Base-by-base conservation (phyloP, 2,797 vertebrate species). In the Sebastes miniatus region DNA sequence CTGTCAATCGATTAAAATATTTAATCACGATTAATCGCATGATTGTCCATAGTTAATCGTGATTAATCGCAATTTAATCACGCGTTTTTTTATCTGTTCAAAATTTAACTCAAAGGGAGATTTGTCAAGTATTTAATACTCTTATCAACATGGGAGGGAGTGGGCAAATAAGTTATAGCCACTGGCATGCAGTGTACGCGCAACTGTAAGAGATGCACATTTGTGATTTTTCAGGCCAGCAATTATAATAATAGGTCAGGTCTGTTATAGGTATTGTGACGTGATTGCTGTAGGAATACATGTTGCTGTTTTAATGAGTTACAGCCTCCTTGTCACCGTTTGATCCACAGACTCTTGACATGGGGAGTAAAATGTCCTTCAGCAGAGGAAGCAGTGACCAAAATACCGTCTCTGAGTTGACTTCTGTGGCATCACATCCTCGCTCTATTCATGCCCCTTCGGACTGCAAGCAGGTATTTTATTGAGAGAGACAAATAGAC, bases 281-380 rank as follows among this genome's bases (percentile, higher is more conserved):
- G 6, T 72, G 14, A 25, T 57, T 74, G 31, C 24, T 79, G 69
- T 47, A 57, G 22, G 24, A 43, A n/a, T 34, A 54, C 1, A 6
- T n/a, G 2, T 65, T 52, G 6, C 36, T 72, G 57, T 58, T 39
- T 64, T 63, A 24, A 27, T 79, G 14, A 75, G 39, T 81, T 79
- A 64, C 69, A 83, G 2, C 67, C 36, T 87, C 68, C 18, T 83
- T 89, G 79, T 89, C 52, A 8, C 69, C 81, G 73, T 91, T 89
- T 77, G 68, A 84, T 91, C 70, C 77, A 80, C 92, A 93, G 92
- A 89, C 66, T 71, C 63, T 80, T 91, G 90, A 90, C 84, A 94
- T 94, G 92, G 92, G 92, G 88, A 93, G 87, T 88, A 94, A 93
- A 91, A 91, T 94, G 86, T 93, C 92, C 83, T 91, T 88, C 70